Conservation (phyloP, 2,888 invertebrate genomes). For the Heliconius aoede region DNA sequence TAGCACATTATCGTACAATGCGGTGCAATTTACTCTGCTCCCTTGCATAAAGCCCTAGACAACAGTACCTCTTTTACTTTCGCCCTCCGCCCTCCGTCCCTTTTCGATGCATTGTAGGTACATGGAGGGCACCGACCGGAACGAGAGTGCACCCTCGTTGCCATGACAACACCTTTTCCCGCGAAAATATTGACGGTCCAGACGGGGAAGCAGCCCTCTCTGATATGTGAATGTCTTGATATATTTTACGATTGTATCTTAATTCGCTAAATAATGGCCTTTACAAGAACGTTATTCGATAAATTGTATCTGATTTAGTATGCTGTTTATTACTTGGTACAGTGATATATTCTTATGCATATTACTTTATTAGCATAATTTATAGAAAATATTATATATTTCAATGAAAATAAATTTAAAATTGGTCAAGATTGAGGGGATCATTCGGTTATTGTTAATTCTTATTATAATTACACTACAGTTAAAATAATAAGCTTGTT, state of each 20-base stretch:
- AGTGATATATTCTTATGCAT: too few species aligned
- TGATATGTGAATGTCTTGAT: constrained; percentile 66
- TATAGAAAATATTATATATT: too few species aligned
- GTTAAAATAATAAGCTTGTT: too few species aligned
- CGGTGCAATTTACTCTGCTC: constrained; percentile 53
- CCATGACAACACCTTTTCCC: constrained; percentile 77
- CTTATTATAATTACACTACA: too few species aligned
- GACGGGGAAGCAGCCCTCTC: constrained; percentile 59
- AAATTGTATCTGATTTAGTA: not conserved
- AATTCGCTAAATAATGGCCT: constrained; percentile 61
- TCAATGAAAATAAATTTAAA: too few species aligned
- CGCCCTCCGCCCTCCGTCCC: constrained; percentile 71
- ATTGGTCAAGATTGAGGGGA: too few species aligned
- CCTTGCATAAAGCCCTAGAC: constrained; percentile 70
- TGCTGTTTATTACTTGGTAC: not conserved
- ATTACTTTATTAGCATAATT: too few species aligned
- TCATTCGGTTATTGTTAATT: too few species aligned
- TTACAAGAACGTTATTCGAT: constrained; percentile 53
- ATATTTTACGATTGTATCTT: constrained; percentile 67
- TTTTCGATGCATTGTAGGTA: constrained; percentile 63
- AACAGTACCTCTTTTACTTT: constrained; percentile 63
- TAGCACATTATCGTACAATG: constrained; percentile 47
- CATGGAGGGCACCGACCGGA: constrained; percentile 72
- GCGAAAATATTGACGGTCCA: constrained; percentile 74
- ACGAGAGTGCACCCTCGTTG: constrained; percentile 71